Evolutionary conservation across 2,888 invertebrate species (phyloP).

Genomic region (Dryocosmus kuriphilus): DNA sequence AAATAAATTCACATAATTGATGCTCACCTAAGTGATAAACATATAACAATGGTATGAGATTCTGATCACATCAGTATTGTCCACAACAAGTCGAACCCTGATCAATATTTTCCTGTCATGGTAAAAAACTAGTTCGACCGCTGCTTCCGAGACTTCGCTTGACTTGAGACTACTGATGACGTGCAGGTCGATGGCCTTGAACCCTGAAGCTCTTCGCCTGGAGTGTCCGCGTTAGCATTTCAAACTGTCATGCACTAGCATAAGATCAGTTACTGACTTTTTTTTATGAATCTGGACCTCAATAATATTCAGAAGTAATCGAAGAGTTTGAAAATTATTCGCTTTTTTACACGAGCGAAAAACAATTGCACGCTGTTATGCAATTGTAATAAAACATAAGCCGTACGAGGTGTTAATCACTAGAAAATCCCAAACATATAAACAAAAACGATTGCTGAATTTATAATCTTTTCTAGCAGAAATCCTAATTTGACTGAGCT

Average conservation of each 20-base stretch:
- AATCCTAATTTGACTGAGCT: too few species aligned
- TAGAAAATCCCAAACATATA: too few species aligned
- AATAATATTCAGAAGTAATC: neutral
- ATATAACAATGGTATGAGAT: constrained; percentile 5
- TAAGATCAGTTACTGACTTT: constrained; percentile 23
- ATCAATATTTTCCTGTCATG: neutral
- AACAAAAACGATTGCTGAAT: too few species aligned
- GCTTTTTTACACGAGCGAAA: too few species aligned
- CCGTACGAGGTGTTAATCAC: too few species aligned
- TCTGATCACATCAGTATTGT: neutral
- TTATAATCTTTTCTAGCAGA: too few species aligned
- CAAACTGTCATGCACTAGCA: neutral
- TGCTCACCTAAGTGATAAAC: neutral
- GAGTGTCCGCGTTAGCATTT: constrained; percentile 14
- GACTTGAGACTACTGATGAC: constrained; percentile 24
- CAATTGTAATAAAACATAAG: too few species aligned
- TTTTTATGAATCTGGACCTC: constrained; percentile 21
- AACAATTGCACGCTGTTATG: too few species aligned
- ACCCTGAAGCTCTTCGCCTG: constrained; percentile 44
- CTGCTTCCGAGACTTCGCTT: constrained; percentile 22
- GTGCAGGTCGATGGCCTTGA: constrained; percentile 47
- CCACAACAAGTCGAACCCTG: neutral
- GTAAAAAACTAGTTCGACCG: constrained; percentile 6
- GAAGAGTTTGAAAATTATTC: neutral
- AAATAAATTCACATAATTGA: too few species aligned